phyloP scores from a whole-genome alignment of 2,888 invertebrate species.

The Cephus spinipes region DNA sequence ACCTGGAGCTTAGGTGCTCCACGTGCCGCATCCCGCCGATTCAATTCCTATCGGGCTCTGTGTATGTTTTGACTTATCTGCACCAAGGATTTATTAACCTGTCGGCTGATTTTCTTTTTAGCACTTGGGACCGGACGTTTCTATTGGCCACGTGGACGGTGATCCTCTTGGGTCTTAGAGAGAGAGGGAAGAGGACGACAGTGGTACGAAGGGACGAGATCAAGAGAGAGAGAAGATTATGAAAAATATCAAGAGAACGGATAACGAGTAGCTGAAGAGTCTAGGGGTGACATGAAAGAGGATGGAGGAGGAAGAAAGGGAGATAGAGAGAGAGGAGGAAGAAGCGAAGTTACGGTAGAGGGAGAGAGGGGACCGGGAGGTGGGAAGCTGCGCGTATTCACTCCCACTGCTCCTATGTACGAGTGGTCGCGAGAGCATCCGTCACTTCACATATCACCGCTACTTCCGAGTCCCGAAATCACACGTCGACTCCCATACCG shows the following conservation, averaged over 20 bases:
- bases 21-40: slow-evolving; percentile 64
- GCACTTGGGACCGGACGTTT: background rate
- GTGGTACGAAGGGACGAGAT: no score
- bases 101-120: no score
- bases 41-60: slow-evolving; percentile 9
- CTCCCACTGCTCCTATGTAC: background rate
- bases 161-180: background rate
- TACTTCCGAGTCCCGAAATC: slow-evolving; percentile 4
- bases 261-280: no score
- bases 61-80: no score
- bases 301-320: no score
- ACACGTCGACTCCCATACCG: background rate
- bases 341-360: no score
- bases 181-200: no score
- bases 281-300: no score
- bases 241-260: no score
- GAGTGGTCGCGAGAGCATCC: background rate
- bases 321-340: no score
- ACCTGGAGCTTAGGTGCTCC: slow-evolving; percentile 59
- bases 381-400: background rate
- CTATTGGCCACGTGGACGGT: background rate
- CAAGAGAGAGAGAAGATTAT: no score
- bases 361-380: background rate
- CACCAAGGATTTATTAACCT: no score
- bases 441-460: slow-evolving; percentile 11